Evolutionary conservation across 2,797 vertebrate species (phyloP).

Genomic region (Spinibarbus caldwelli): DNA sequence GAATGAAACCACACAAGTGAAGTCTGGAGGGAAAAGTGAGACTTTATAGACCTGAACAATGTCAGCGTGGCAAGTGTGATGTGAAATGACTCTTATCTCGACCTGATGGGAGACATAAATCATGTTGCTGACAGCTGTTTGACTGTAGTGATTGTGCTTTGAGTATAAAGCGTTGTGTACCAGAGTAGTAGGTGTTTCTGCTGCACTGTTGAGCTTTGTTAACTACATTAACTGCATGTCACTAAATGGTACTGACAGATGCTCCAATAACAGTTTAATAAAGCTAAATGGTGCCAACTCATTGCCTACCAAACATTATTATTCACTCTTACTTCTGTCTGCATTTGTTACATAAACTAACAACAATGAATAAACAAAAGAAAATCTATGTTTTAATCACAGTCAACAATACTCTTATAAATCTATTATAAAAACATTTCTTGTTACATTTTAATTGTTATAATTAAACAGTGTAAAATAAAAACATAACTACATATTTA

Average conservation of each 20-base stretch:
- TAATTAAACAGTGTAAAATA: background rate
- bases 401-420: too few species aligned
- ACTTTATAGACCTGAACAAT: constrained; percentile 33
- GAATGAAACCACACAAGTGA: constrained; percentile 23
- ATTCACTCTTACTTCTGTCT: background rate
- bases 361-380: background rate
- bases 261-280: background rate
- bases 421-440: background rate
- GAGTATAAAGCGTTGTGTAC: constrained; percentile 6
- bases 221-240: constrained; percentile 1
- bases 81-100: constrained; percentile 37
- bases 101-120: constrained; percentile 32
- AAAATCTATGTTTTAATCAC: constrained; percentile 2
- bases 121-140: constrained; percentile 33
- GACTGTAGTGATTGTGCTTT: constrained; percentile 11
- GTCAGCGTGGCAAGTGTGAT: background rate
- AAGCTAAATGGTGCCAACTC: background rate
- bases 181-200: constrained; percentile 13
- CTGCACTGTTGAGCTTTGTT: constrained; percentile 11
- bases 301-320: constrained; percentile 6
- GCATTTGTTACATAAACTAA: background rate
- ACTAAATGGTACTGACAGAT: constrained; percentile 36
- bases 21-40: constrained; percentile 22
- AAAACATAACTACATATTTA: background rate
- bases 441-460: background rate